phyloP scores from a whole-genome alignment of 2,113 vertebrate genomes.

The Pachyramphus minor region DNA sequence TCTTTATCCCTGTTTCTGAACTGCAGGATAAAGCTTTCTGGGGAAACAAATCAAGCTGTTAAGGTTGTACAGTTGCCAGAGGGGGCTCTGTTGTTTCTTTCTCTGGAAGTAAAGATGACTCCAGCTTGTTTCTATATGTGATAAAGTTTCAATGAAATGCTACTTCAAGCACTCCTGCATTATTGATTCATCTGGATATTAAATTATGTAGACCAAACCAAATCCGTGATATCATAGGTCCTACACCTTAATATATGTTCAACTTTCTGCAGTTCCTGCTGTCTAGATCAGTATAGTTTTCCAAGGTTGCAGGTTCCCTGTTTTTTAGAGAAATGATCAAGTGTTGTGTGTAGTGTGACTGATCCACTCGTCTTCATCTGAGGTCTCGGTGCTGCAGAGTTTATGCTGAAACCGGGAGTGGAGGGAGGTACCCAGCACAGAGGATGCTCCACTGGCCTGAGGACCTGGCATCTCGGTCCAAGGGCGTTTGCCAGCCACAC shows the following conservation, averaged over 20 bases:
- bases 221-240: neutral
- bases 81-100: neutral
- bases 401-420: neutral
- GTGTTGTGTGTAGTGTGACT: neutral
- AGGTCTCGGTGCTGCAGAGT: neutral
- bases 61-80: neutral
- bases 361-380: neutral
- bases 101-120: neutral
- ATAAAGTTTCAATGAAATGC: neutral
- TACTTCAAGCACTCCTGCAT: neutral
- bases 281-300: neutral
- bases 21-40: neutral
- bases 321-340: neutral
- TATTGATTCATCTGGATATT: neutral
- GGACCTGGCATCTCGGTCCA: neutral
- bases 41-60: neutral
- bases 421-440: neutral
- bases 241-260: neutral
- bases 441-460: neutral
- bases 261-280: neutral
- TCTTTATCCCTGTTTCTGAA: neutral
- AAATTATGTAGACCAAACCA: neutral
- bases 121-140: neutral
- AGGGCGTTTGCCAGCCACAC: neutral
- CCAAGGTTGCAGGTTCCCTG: neutral